Conservation (phyloP, 1,140 invertebrate species). For the Brachionus plicatilis region DNA sequence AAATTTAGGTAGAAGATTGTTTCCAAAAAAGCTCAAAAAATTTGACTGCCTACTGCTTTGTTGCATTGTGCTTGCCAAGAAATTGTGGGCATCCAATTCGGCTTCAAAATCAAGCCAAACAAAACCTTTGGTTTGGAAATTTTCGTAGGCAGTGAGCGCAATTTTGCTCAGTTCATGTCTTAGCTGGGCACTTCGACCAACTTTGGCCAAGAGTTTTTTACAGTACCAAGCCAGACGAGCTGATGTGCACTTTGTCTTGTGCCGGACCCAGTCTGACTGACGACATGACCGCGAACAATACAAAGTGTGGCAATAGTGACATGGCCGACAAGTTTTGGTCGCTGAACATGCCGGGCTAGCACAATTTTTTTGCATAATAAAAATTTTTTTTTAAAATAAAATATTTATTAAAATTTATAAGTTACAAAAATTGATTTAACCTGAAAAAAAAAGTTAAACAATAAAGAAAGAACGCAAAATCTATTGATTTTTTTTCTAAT, state of each 20-base stretch:
- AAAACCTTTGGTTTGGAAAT: slow-evolving; percentile 4
- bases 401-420: slow-evolving; percentile 16
- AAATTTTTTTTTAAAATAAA: background rate
- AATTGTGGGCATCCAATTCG: background rate
- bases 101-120: slow-evolving; percentile 37
- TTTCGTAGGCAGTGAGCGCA: background rate
- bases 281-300: slow-evolving; percentile 20
- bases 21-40: slow-evolving; percentile 31
- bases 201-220: slow-evolving; percentile 5
- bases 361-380: background rate
- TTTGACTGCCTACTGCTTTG: background rate
- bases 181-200: background rate
- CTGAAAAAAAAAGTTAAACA: background rate
- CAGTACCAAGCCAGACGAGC: background rate
- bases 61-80: background rate
- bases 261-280: background rate
- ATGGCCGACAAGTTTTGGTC: background rate
- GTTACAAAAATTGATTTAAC: background rate
- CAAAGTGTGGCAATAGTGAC: slow-evolving; percentile 17
- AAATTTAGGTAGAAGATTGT: slow-evolving; percentile 20
- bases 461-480: background rate
- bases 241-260: background rate
- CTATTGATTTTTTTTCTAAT: slow-evolving; percentile 13
- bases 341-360: background rate
- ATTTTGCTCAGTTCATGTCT: slow-evolving; percentile 33